Evolutionary conservation across 2,797 vertebrate species (phyloP), one percentile per base, ranked within the genome.

Genomic region (Erethizon dorsatum): DNA sequence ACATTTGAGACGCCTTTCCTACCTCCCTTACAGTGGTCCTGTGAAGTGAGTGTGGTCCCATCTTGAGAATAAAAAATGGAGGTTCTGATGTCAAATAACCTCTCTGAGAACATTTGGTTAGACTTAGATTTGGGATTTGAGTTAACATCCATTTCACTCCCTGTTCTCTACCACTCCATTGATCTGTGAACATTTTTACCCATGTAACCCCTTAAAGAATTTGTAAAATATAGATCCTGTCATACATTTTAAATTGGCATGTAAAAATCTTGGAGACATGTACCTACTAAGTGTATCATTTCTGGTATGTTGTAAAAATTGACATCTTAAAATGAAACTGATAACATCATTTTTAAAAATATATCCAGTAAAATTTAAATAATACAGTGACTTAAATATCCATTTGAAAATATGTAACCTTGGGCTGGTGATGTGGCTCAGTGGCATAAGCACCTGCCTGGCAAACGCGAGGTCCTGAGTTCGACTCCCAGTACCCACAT

Each of bases 251-350:
- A 50, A 82, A 69, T 69, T 77, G 56, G 82, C 47, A 22, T 47
- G 33, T 92, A 63, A 63, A 87, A 37, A 15, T 83, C 86, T 69
- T 88, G 37, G 75, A 18, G 82, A 37, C 89, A 41, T 41, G 10
- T 69, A 86, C 24, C 54, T 86, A 52, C 52, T 69, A 85, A 56
- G 59, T 15, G 18, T 24, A 4, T 65, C 57, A 79, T 83, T 85
- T 50, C 28, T 93, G 61, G 71, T 61, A 80, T 80, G 22, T 93
- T 95, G 50, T 75, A 88, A 96, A 92, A 73, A 28, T 20, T 63
- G 57, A 78, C 52, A n/a, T 71, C 91, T 73, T 78, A 56, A 75
- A 91, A 61, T 83, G 54, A 83, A 91, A 85, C 79, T 79, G 33
- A 50, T 63, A 52, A 59, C 57, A 88, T 90, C 56, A 56, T 69